Evolutionary conservation across 2,113 vertebrate species (phyloP).

Genomic region (Tetrax tetrax): DNA sequence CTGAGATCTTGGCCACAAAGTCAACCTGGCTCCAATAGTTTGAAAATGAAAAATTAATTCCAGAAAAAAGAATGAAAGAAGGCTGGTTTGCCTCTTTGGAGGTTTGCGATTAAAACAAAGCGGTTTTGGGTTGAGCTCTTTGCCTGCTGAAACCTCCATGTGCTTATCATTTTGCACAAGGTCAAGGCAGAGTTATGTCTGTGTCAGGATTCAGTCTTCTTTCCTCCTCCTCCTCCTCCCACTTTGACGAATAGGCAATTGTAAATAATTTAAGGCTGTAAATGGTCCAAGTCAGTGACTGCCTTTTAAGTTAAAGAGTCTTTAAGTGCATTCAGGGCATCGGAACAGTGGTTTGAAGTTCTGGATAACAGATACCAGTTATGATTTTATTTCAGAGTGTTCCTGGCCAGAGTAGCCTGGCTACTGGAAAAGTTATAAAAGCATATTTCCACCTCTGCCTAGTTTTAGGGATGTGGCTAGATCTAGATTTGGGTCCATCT

Average conservation of each 20-base stretch:
- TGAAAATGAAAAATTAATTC: neutral
- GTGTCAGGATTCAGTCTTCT: neutral
- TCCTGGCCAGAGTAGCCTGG: neutral
- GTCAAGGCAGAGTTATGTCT: neutral
- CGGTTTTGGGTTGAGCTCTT: neutral
- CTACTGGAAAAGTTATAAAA: neutral
- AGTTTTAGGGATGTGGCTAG: neutral
- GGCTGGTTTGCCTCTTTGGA: neutral
- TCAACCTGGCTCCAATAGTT: constrained; percentile 9
- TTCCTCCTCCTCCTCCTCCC: neutral
- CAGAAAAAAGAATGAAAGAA: neutral
- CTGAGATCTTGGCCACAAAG: neutral
- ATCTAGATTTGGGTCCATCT: neutral
- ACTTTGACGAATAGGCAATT: neutral
- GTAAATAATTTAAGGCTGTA: constrained; percentile 12
- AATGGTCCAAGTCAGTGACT: neutral
- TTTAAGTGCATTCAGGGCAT: neutral
- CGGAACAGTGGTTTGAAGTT: neutral
- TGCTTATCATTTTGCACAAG: neutral
- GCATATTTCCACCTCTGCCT: neutral
- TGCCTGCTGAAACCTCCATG: neutral
- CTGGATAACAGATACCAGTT: neutral
- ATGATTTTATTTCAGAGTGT: neutral
- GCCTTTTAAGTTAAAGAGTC: neutral
- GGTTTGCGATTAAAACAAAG: neutral